These are phyloP conservation scores for Coilia nasus DNA, from an alignment of 2,797 vertebrate genomes.

Conservation along the genomic window DNA sequence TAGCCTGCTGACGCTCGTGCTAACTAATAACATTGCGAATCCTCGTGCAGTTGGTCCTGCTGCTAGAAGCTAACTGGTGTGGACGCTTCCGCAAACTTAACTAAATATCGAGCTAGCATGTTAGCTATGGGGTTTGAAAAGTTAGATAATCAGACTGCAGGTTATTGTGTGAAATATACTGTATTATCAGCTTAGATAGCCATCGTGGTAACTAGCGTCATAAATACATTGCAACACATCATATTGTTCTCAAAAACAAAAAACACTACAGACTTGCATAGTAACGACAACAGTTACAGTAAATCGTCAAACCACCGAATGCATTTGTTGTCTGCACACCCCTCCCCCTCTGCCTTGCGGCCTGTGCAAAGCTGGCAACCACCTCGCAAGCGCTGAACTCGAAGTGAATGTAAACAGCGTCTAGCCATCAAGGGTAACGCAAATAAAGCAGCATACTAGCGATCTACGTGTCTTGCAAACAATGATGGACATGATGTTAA, in stretches of 20 bases:
- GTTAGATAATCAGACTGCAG: slow-evolving; percentile 24
- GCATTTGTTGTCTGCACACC: slow-evolving; percentile 23
- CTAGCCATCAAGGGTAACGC: slow-evolving; percentile 26
- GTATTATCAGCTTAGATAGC: neutral
- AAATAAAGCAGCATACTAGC: neutral
- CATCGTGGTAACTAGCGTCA: too few relatives aligned
- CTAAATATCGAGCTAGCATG: slow-evolving; percentile 19
- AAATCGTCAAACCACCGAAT: slow-evolving; percentile 21
- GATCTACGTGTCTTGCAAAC: slow-evolving; percentile 1
- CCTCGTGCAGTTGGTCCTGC: slow-evolving; percentile 11
- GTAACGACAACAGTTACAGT: slow-evolving; percentile 7
- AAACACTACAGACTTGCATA: neutral
- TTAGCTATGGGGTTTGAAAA: slow-evolving; percentile 13
- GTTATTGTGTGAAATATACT: neutral
- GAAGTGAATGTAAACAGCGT: slow-evolving; percentile 28
- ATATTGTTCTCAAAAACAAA: neutral
- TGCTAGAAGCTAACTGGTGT: slow-evolving; percentile 17
- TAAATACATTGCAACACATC: neutral
- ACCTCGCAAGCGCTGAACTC: slow-evolving; percentile 38
- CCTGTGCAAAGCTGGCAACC: slow-evolving; percentile 39
- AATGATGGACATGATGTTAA: neutral
- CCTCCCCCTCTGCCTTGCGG: slow-evolving; percentile 38
- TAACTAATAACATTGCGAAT: slow-evolving; percentile 21
- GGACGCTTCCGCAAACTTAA: slow-evolving; percentile 22
- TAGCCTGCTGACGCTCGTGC: slow-evolving; percentile 10